Base-by-base conservation (phyloP, 2,113 vertebrate genomes). In the Calyptomena viridis region DNA sequence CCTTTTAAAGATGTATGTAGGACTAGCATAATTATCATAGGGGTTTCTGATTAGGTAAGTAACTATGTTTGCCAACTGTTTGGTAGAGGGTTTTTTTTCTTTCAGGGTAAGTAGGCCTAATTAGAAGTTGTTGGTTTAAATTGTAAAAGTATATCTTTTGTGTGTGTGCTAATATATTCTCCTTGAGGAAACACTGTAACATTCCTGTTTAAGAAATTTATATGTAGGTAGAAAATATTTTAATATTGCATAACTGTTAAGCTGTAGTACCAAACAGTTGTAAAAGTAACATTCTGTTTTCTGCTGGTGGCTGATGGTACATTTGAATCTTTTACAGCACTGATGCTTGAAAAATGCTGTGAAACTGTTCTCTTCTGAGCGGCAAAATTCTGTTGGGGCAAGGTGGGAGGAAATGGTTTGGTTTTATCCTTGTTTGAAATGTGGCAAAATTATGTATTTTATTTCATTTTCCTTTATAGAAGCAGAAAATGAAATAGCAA, bases 401-500 rank as follows among this genome's bases (percentile, higher is more conserved):
- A 55, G 19, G 12, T 69, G 15, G 33, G 28, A 63, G 4, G 21
- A 18, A 73, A 53, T 63, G 11, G 24, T 27, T 74, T 74, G 31
- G 1, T 63, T 92, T 80, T 63, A 4, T 56, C 64, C 9, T 39
- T 76, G 24, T 82, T 89, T 59, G 47, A 53, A 74, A 90, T 83
- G 24, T 50, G 81, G 28, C 49, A 63, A 85, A 37, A 63, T 31
- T 16, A 12, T 9, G 1, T 23, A 1, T 42, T 72, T 10, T 37
- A 84, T 91, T 91, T 23, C 2, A 20, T 94, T 97, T 49, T 92
- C 37, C 75, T 96, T 98, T 92, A 69, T 87, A 99, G 99, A 96
- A 95, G 98, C 99, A 85, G 98, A 99, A 97, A 98, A 98, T 78
- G 98, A 99, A 98, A 97, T 98, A 35, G 94, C 96, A 96, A 98